Evolutionary conservation across 37 sponge, comb jelly and placozoan species (phyloP), one percentile per base, ranked within the genome.

Genomic region (Cladorhizidae sp.): DNA sequence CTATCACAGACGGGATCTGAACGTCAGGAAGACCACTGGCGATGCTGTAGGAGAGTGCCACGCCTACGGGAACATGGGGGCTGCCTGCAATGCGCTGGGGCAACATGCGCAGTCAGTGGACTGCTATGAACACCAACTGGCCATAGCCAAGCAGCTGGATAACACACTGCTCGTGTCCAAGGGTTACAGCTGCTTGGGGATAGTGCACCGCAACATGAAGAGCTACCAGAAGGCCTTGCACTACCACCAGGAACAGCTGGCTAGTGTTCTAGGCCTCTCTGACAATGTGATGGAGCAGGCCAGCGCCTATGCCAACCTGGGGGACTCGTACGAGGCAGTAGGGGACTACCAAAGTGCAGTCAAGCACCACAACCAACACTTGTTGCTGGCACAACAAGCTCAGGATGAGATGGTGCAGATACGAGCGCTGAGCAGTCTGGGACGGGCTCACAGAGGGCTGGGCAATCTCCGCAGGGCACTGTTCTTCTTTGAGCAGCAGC

Each of bases 311-410:
- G 85, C 87, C 39, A 97, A 97, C 82, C 79, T 97, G 18, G 98
- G 98, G 20, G 94, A 94, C 69, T 87, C 94, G 0, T 80, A 86
- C 40, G 93, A 95, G 62, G 90, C 90, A 0, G 67, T 97, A 67
- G 82, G 86, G 0, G 90, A 93, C 55, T 93, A 80, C 49, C 37
- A 36, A 20, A 63, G 85, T 17, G 94, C 97, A 1, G 77, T 86
- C 15, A 68, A 72, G 54, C 73, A 77, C 9, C 92, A 93, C 75
- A 83, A 91, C 38, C 89, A 97, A 51, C 82, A 90, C 55, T 77
- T 94, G 52, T 28, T 23, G 31, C 26, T 91, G 42, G 73, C 86
- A 11, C 85, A 82, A 56, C 75, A 67, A 31, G 58, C 67, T 9
- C 75, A 84, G 37, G 80, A 85, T 63, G 77, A 61, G 20, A 39